phyloP scores from a whole-genome alignment of 2,888 invertebrate species.

The Protodeltote pygarga region DNA sequence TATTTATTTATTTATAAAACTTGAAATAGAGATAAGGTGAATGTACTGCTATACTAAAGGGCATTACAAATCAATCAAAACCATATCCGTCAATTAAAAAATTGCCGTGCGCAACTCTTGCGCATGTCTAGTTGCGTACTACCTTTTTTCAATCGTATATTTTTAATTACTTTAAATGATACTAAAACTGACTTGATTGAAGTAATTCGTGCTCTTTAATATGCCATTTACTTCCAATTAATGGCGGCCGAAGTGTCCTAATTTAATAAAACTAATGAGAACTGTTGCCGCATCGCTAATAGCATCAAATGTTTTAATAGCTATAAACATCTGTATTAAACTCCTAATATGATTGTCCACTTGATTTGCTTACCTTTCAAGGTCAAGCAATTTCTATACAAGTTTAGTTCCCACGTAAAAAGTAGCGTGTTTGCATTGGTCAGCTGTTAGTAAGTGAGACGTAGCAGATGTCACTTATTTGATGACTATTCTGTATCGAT shows the following conservation, averaged over 20 bases:
- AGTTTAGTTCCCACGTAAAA: conserved; percentile 36
- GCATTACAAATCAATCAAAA: too few relatives aligned
- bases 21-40: too few relatives aligned
- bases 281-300: conserved; percentile 1
- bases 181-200: conserved; percentile 16
- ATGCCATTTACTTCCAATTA: conserved; percentile 27
- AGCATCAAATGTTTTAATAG: too few relatives aligned
- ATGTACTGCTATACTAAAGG: too few relatives aligned
- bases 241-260: conserved; percentile 16
- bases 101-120: too few relatives aligned
- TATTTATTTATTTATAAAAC: too few relatives aligned
- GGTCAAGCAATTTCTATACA: conserved; percentile 27
- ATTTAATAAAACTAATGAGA: conserved; percentile 30
- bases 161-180: conserved; percentile 16
- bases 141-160: too few relatives aligned
- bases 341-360: too few relatives aligned
- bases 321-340: conserved; percentile 1
- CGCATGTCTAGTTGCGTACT: too few relatives aligned
- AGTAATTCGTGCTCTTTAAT: conserved; percentile 19
- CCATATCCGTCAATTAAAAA: too few relatives aligned
- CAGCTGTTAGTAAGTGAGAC: conserved; percentile 26
- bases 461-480: conserved; percentile 28
- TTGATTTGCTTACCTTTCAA: conserved; percentile 10
- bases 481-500: too few relatives aligned
- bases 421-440: conserved; percentile 24